Conservation (phyloP, 2,797 vertebrate species). For the Scomberomorus guttatus region DNA sequence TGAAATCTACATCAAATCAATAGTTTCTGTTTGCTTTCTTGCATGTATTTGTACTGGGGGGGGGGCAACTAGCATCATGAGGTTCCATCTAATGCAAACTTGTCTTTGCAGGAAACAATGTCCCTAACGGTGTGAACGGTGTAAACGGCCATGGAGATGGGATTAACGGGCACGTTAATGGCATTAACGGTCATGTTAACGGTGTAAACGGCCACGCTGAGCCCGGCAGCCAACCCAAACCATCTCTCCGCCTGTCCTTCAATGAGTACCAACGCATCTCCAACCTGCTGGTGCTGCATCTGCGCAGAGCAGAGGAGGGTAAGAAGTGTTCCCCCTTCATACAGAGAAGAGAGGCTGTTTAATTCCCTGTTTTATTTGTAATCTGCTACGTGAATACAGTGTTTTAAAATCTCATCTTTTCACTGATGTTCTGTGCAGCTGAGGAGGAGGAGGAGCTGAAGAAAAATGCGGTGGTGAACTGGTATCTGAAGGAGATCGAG, state of each 20-base stretch:
- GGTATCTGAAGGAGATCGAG: slow-evolving; percentile 99
- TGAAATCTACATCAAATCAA: too few species aligned
- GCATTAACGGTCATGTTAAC: slow-evolving; percentile 81
- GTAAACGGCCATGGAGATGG: slow-evolving; percentile 79
- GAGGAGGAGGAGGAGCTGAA: slow-evolving; percentile 93
- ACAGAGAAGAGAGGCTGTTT: too few species aligned
- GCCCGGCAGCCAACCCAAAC: slow-evolving; percentile 75
- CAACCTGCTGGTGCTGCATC: slow-evolving; percentile 95
- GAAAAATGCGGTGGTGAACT: slow-evolving; percentile 95
- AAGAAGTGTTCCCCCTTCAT: background rate
- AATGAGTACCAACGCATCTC: slow-evolving; percentile 94
- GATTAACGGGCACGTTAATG: slow-evolving; percentile 49
- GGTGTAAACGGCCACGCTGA: slow-evolving; percentile 84
- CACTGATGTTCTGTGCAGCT: slow-evolving; percentile 75
- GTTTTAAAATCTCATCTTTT: background rate
- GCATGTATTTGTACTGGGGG: background rate
- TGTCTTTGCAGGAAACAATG: slow-evolving; percentile 81
- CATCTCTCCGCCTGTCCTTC: slow-evolving; percentile 92
- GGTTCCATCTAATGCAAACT: background rate
- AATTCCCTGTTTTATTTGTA: background rate
- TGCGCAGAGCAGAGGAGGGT: slow-evolving; percentile 94
- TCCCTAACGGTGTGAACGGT: slow-evolving; percentile 80
- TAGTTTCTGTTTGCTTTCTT: background rate
- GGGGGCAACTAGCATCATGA: background rate
- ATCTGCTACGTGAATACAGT: background rate